Percentiles rank a stretch among this genome's conserved stretches.
phyloP scores from a whole-genome alignment of 2,888 invertebrate genomes.

The Caenorhabditis sinica region DNA sequence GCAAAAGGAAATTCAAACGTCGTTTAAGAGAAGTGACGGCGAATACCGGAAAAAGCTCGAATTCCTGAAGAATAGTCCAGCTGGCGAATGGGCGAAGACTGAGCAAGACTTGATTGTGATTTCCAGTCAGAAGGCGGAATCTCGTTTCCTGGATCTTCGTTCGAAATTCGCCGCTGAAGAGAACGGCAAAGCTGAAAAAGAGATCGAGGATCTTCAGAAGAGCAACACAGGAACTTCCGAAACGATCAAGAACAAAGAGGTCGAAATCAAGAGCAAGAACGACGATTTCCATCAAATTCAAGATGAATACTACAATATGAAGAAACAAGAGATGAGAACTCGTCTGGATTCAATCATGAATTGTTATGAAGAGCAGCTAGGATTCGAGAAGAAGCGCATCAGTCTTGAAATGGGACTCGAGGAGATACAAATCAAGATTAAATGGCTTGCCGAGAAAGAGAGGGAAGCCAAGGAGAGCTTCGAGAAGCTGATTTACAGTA shows the following conservation, averaged over 20 bases:
- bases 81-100: neutral
- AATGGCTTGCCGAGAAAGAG: neutral
- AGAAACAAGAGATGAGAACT: neutral
- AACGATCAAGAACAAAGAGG: no score
- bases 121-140: neutral
- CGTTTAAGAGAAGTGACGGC: neutral
- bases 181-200: neutral
- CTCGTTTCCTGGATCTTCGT: neutral
- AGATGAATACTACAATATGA: neutral
- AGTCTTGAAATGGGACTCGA: neutral
- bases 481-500: neutral
- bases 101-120: neutral
- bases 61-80: neutral
- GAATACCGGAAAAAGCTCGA: neutral
- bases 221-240: neutral
- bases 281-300: neutral
- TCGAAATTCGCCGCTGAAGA: neutral
- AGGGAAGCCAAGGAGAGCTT: neutral
- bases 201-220: neutral
- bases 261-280: no score
- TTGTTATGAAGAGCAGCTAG: neutral
- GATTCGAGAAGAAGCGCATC: neutral
- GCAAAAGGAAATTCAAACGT: neutral
- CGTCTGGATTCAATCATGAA: neutral
- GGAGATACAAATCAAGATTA: neutral